Evolutionary conservation across 2,113 vertebrate species (phyloP).

Genomic region (Stigmatopora nigra): DNA sequence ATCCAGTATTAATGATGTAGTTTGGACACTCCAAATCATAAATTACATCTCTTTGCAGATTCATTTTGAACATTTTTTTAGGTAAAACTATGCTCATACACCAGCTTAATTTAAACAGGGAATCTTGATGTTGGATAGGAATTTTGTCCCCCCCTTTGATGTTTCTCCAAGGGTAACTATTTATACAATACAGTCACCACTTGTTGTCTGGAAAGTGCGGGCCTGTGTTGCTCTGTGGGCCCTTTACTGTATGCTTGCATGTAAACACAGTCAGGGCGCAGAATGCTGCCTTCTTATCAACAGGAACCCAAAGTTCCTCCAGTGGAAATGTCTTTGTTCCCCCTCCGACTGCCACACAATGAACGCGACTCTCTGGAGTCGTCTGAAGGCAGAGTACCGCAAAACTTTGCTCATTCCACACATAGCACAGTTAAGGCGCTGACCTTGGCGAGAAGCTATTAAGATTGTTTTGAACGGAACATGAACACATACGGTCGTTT

Average conservation of each 20-base stretch:
- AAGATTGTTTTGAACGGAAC: conserved; percentile 37
- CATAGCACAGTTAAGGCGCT: conserved; percentile 45
- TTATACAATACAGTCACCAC: conserved; percentile 68
- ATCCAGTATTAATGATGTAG: neutral
- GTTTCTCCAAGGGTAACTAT: conserved; percentile 60
- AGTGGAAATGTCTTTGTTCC: conserved; percentile 75
- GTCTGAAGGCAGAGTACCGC: conserved; percentile 44
- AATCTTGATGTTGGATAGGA: conserved; percentile 50
- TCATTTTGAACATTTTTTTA: conserved; percentile 6
- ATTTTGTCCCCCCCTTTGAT: conserved; percentile 62
- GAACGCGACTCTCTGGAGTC: conserved; percentile 71
- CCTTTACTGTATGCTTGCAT: conserved; percentile 62
- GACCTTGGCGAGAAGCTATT: conserved; percentile 58
- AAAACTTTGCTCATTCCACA: conserved; percentile 57
- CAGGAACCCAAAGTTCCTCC: conserved; percentile 77
- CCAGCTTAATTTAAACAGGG: conserved; percentile 11
- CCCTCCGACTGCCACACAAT: conserved; percentile 65
- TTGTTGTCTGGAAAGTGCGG: conserved; percentile 63
- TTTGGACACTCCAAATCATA: neutral
- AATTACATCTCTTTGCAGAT: neutral
- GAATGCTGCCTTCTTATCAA: conserved; percentile 68
- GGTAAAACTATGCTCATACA: conserved; percentile 7
- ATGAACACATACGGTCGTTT: conserved; percentile 25
- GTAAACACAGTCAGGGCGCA: conserved; percentile 62
- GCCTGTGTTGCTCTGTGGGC: conserved; percentile 45